Evolutionary conservation across 2,113 vertebrate species (phyloP).

Genomic region (Peromyscus californicus): DNA sequence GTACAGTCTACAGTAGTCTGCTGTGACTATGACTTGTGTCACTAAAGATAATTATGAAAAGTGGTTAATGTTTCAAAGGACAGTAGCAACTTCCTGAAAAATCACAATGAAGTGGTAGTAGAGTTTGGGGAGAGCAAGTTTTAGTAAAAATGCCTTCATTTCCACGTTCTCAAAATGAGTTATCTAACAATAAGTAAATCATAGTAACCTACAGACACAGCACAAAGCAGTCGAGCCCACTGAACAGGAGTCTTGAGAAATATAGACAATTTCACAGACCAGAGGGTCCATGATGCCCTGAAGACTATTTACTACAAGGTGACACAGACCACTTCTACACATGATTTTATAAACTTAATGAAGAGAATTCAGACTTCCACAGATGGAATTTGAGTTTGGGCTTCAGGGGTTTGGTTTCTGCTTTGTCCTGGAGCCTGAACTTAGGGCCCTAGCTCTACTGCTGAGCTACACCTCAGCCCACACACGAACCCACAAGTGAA

Average conservation of each 20-base stretch:
- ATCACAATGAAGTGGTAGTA: neutral
- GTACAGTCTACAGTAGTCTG: neutral
- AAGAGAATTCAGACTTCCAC: neutral
- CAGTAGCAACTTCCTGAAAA: neutral
- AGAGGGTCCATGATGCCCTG: neutral
- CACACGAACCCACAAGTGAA: neutral
- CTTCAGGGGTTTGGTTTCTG: neutral
- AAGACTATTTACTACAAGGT: neutral
- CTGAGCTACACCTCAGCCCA: neutral
- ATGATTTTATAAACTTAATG: neutral
- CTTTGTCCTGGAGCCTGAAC: neutral
- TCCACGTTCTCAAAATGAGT: neutral
- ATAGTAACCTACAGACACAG: neutral
- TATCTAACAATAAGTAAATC: neutral
- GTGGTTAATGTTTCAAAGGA: conserved; percentile 19
- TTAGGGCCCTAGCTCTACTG: neutral
- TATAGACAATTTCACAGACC: rapidly evolving
- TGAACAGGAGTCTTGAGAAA: neutral
- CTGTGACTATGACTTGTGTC: neutral
- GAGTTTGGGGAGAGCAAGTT: neutral
- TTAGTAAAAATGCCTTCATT: neutral
- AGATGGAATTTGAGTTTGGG: neutral
- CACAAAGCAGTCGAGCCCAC: neutral
- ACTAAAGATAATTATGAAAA: conserved; percentile 33
- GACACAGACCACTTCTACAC: neutral